Percentiles rank a stretch among this genome's conserved stretches.
Evolutionary conservation across 2,888 invertebrate species (phyloP).

Genomic region (Leucoptera coffeella): DNA sequence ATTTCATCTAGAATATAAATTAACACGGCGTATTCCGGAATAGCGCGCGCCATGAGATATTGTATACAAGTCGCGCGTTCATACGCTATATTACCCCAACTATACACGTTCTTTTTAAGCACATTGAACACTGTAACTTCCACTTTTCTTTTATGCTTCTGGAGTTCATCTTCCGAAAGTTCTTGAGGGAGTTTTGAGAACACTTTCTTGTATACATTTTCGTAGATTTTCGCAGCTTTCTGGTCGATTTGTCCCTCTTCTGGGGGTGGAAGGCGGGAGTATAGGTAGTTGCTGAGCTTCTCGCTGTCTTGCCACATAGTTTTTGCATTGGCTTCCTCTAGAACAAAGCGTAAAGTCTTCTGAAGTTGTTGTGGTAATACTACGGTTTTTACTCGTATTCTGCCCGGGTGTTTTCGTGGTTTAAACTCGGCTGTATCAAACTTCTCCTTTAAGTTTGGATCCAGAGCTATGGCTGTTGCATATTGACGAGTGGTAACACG

Average conservation of each 20-base stretch:
- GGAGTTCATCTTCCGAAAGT: slow-evolving; percentile 22
- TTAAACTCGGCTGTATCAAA: slow-evolving; percentile 51
- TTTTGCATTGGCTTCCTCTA: slow-evolving; percentile 55
- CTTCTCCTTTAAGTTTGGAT: slow-evolving; percentile 33
- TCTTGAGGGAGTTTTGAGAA: slow-evolving; percentile 15
- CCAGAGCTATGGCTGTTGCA: no score
- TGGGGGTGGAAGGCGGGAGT: slow-evolving; percentile 57
- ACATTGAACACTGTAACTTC: slow-evolving; percentile 47
- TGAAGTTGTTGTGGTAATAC: slow-evolving; percentile 56
- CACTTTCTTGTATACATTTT: slow-evolving; percentile 21
- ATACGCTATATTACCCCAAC: slow-evolving; percentile 71
- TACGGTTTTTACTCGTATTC: slow-evolving; percentile 43
- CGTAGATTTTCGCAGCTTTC: slow-evolving; percentile 32
- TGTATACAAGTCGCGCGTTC: slow-evolving; percentile 57
- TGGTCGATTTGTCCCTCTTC: slow-evolving; percentile 47
- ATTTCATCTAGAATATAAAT: slow-evolving; percentile 71
- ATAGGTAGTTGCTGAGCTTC: slow-evolving; percentile 54
- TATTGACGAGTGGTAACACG: no score
- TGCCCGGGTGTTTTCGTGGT: slow-evolving; percentile 69
- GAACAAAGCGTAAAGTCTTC: slow-evolving; percentile 46
- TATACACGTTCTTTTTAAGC: slow-evolving; percentile 57
- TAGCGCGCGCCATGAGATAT: slow-evolving; percentile 66
- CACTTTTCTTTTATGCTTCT: slow-evolving; percentile 32
- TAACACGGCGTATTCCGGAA: slow-evolving; percentile 71
- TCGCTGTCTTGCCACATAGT: slow-evolving; percentile 45